Evolutionary conservation across 64 coral and sea anemone species (phyloP).

Genomic region (Montipora cactus): DNA sequence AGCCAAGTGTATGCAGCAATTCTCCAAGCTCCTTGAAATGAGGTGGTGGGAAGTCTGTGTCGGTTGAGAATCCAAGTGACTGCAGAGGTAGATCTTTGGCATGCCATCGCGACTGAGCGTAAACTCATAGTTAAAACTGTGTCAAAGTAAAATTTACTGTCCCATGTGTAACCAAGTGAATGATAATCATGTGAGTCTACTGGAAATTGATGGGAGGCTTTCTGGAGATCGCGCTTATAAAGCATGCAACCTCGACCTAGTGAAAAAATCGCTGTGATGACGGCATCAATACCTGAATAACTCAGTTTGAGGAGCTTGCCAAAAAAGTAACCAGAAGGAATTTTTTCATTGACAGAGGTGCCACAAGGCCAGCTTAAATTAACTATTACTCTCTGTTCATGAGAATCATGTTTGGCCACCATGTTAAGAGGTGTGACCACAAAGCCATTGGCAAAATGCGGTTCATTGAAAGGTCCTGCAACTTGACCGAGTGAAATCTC

Average conservation of each 20-base stretch:
- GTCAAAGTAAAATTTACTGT: conserved; percentile 18
- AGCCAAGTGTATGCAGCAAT: neutral
- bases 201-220: conserved; percentile 26
- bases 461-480: neutral
- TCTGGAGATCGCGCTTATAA: conserved; percentile 18
- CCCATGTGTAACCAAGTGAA: conserved; percentile 9
- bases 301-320: neutral
- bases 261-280: neutral
- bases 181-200: conserved; percentile 25
- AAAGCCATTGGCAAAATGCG: neutral
- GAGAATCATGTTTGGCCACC: neutral
- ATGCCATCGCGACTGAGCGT: conserved; percentile 24
- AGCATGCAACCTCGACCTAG: neutral
- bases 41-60: neutral
- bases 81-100: conserved; percentile 15
- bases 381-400: neutral
- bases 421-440: neutral
- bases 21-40: neutral
- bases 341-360: conserved; percentile 8
- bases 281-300: neutral
- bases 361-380: conserved; percentile 20
- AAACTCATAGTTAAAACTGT: conserved; percentile 34
- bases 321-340: neutral
- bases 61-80: neutral
- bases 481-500: neutral